Conservation (phyloP, 2,797 vertebrate genomes). For the Phoebastria nigripes region DNA sequence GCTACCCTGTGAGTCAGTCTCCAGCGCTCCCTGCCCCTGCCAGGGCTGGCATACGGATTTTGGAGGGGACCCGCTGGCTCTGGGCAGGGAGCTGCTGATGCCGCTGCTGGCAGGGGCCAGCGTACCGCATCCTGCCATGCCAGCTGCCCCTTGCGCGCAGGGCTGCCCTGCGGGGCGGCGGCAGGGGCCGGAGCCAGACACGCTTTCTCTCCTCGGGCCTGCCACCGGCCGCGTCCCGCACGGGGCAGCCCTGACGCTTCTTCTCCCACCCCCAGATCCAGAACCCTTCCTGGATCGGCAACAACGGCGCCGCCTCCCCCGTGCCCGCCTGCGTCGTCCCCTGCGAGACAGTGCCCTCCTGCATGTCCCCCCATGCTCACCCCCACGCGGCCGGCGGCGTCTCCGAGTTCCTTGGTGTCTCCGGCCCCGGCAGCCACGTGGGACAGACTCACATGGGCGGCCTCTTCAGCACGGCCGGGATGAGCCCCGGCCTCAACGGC, state of each 20-base stretch:
- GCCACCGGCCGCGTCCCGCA: rapidly evolving
- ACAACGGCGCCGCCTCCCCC: slow-evolving; percentile 88
- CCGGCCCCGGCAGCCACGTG: slow-evolving; percentile 84
- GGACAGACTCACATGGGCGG: slow-evolving; percentile 96
- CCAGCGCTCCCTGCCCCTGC: not conserved
- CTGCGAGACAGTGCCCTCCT: slow-evolving; percentile 92
- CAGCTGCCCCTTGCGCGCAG: not conserved
- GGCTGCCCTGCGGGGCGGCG: not conserved
- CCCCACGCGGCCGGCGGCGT: slow-evolving; percentile 87
- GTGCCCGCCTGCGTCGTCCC: slow-evolving; percentile 94
- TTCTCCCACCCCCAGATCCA: slow-evolving; percentile 83
- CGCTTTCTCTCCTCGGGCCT: not conserved
- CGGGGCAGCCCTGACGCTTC: not conserved
- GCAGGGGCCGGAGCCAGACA: not conserved
- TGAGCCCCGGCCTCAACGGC: slow-evolving; percentile 88
- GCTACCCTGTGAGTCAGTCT: not conserved
- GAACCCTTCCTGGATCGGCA: slow-evolving; percentile 95
- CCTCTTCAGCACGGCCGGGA: slow-evolving; percentile 86
- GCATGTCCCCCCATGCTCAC: slow-evolving; percentile 92
- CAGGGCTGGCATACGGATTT: not conserved
- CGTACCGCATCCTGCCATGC: rapidly evolving
- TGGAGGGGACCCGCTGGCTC: not conserved
- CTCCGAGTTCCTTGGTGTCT: slow-evolving; percentile 91
- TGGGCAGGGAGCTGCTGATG: not conserved
- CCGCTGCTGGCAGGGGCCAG: not conserved